These are phyloP conservation scores for Sebastes umbrosus DNA, from an alignment of 2,797 vertebrate species.

Conservation along the genomic window DNA sequence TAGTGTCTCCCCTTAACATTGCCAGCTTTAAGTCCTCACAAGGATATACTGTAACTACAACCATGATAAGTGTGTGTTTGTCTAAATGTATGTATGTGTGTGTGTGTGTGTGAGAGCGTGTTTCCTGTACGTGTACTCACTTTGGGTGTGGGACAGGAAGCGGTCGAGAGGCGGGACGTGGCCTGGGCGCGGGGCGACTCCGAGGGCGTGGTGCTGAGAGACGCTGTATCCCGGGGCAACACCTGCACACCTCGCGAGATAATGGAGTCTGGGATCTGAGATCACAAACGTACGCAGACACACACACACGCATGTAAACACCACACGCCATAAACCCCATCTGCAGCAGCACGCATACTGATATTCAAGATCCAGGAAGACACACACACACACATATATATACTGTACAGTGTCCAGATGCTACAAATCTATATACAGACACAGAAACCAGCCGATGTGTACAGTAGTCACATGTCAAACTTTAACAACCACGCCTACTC, in stretches of 20 bases:
- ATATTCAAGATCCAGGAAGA: slow-evolving; percentile 7
- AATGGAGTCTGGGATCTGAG: slow-evolving; percentile 98
- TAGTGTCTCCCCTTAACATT: background rate
- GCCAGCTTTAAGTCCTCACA: background rate
- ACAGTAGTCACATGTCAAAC: background rate
- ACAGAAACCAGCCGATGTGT: background rate
- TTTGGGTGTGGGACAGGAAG: slow-evolving; percentile 99
- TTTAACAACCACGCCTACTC: background rate
- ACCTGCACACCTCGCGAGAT: slow-evolving; percentile 98
- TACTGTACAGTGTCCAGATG: background rate
- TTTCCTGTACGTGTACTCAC: slow-evolving; percentile 84
- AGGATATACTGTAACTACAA: background rate
- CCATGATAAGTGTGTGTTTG: background rate
- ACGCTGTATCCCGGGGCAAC: slow-evolving; percentile 96
- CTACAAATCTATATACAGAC: slow-evolving; percentile 21
- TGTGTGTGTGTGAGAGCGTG: background rate
- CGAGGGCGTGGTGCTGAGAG: slow-evolving; percentile 98
- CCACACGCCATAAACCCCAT: background rate
- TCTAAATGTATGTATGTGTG: background rate
- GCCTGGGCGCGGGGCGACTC: slow-evolving; percentile 98
- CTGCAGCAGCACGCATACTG: background rate
- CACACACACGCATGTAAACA: slow-evolving; percentile 5
- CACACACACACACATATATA: background rate
- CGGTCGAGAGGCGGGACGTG: slow-evolving; percentile 98
- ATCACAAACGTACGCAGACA: slow-evolving; percentile 19